Percentiles rank a stretch among this genome's conserved stretches.
phyloP scores from a whole-genome alignment of 2,113 vertebrate species.

The Morone chrysops region DNA sequence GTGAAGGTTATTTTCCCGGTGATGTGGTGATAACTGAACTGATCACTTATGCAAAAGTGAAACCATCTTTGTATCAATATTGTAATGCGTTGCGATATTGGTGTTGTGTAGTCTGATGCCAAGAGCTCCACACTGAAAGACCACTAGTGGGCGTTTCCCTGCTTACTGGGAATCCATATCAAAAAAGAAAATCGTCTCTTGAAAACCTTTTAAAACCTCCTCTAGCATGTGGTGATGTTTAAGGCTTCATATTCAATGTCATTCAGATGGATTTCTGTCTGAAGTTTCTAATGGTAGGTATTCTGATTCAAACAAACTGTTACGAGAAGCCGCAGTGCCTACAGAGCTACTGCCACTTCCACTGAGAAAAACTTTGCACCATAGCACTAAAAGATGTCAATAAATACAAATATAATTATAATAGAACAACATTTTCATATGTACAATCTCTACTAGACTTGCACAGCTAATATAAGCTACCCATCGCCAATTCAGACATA shows the following conservation, averaged over 20 bases:
- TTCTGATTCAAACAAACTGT: slow-evolving; percentile 51
- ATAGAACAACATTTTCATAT: slow-evolving; percentile 68
- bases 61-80: slow-evolving; percentile 7
- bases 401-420: slow-evolving; percentile 74
- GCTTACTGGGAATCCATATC: slow-evolving; percentile 33
- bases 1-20: neutral
- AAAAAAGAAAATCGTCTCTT: slow-evolving; percentile 19
- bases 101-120: slow-evolving; percentile 15
- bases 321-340: slow-evolving; percentile 44
- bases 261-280: slow-evolving; percentile 40
- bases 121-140: slow-evolving; percentile 24
- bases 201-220: slow-evolving; percentile 38
- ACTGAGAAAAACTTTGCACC: slow-evolving; percentile 54
- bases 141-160: slow-evolving; percentile 19
- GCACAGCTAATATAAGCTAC: slow-evolving; percentile 68
- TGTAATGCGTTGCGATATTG: slow-evolving; percentile 6
- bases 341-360: slow-evolving; percentile 45
- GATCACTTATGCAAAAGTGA: neutral
- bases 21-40: neutral
- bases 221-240: slow-evolving; percentile 60
- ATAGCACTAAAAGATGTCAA: slow-evolving; percentile 70
- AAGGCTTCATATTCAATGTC: slow-evolving; percentile 72
- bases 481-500: slow-evolving; percentile 48
- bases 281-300: slow-evolving; percentile 30
- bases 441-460: slow-evolving; percentile 69